Conservation (phyloP, 2,888 invertebrate genomes). For the Synanthedon formicaeformis region DNA sequence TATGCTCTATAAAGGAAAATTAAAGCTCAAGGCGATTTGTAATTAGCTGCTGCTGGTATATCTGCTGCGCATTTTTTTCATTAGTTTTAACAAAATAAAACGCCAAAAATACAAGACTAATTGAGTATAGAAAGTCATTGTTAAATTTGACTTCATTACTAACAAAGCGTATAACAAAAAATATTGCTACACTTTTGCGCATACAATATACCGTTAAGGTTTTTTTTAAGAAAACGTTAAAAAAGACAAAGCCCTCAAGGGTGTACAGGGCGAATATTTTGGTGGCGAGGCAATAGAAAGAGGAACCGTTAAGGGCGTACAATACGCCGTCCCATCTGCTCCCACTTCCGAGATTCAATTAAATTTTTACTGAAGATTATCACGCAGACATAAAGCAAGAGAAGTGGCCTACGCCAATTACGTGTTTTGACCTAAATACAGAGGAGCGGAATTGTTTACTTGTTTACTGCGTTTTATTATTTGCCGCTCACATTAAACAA, state of each 20-base stretch:
- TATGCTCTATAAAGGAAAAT: no score
- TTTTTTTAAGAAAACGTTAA: slow-evolving; percentile 7
- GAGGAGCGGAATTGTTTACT: neutral
- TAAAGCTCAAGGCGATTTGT: no score
- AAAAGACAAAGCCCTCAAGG: slow-evolving; percentile 28
- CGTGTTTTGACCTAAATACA: slow-evolving; percentile 9
- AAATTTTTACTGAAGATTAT: slow-evolving; percentile 70
- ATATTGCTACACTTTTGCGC: neutral
- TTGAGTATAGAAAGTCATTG: neutral
- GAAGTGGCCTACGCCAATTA: slow-evolving; percentile 14
- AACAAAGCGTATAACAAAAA: neutral
- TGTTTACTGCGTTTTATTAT: neutral
- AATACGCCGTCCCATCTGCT: slow-evolving; percentile 53
- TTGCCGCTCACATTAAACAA: no score
- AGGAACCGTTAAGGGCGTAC: slow-evolving; percentile 27
- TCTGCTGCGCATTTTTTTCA: no score
- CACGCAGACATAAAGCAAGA: slow-evolving; percentile 51
- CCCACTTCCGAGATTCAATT: slow-evolving; percentile 60
- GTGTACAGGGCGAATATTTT: slow-evolving; percentile 24
- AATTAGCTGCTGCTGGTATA: no score
- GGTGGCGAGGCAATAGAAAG: slow-evolving; percentile 16
- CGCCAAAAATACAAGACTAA: no score
- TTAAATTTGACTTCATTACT: neutral
- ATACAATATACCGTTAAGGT: slow-evolving; percentile 1
- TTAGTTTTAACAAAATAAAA: no score